Conservation (phyloP, 2,797 vertebrate species). For the Premnoplex brunnescens region DNA sequence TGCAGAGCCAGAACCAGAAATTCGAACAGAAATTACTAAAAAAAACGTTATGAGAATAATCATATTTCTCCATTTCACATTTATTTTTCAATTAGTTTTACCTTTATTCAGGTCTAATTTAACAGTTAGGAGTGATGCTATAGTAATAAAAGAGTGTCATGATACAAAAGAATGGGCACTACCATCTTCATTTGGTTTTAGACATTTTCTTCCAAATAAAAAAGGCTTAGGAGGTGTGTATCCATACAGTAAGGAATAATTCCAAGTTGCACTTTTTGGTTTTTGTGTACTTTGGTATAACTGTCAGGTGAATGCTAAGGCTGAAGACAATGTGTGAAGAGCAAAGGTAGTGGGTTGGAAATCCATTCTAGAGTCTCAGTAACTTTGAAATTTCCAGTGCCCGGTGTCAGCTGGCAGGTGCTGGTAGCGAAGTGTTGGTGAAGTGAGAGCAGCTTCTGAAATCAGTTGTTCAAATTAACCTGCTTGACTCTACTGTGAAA, state of each 20-base stretch:
- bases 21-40: background rate
- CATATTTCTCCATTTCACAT: background rate
- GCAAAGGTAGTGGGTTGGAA: background rate
- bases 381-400: background rate
- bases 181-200: background rate
- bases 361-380: background rate
- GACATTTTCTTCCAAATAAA: background rate
- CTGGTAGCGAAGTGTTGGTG: background rate
- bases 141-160: background rate
- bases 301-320: background rate
- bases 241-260: background rate
- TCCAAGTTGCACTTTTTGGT: background rate
- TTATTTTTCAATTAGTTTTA: background rate
- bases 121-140: background rate
- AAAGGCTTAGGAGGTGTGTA: background rate
- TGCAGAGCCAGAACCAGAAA: background rate
- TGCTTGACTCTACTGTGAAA: constrained; percentile 8
- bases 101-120: background rate
- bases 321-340: background rate
- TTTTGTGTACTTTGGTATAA: background rate
- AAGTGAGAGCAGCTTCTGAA: background rate
- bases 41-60: background rate
- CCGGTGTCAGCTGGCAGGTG: background rate
- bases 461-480: constrained; percentile 36
- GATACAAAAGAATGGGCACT: background rate